Conservation (phyloP, 2,797 vertebrate species). For the Pseudopleuronectes americanus region DNA sequence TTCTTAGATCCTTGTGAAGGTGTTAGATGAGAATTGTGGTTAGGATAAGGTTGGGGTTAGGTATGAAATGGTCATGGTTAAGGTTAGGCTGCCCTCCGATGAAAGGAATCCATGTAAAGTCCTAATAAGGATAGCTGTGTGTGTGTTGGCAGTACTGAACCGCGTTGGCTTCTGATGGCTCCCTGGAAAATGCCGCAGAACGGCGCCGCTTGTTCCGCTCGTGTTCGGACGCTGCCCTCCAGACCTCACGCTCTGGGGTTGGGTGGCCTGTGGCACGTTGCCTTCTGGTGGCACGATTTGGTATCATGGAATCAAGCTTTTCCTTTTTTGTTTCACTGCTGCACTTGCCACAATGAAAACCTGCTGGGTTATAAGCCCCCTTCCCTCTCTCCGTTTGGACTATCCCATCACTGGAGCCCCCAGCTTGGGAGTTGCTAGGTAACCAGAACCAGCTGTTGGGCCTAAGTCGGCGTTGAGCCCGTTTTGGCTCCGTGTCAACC, state of each 20-base stretch:
- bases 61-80: no score
- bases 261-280: conserved; percentile 39
- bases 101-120: no score
- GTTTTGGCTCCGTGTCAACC: conserved; percentile 66
- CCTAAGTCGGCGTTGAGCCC: conserved; percentile 68
- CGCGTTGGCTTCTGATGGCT: conserved; percentile 28
- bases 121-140: background rate
- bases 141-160: conserved; percentile 2
- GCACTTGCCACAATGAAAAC: conserved; percentile 62
- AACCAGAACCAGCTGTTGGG: conserved; percentile 86
- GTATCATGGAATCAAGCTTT: conserved; percentile 44
- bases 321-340: conserved; percentile 30
- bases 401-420: conserved; percentile 60
- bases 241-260: background rate
- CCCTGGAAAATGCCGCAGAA: conserved; percentile 30
- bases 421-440: conserved; percentile 85
- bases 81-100: no score
- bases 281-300: conserved; percentile 17
- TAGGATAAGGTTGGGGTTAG: no score
- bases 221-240: background rate
- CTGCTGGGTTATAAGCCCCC: conserved; percentile 26
- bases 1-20: no score
- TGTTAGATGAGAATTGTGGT: no score
- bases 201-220: conserved; percentile 14
- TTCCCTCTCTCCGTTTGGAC: conserved; percentile 26